Percentiles rank a stretch among this genome's conserved stretches.
These are phyloP conservation scores for Enteromius afrohamiltoni DNA, from an alignment of 2,797 vertebrate genomes.

Conservation along the genomic window DNA sequence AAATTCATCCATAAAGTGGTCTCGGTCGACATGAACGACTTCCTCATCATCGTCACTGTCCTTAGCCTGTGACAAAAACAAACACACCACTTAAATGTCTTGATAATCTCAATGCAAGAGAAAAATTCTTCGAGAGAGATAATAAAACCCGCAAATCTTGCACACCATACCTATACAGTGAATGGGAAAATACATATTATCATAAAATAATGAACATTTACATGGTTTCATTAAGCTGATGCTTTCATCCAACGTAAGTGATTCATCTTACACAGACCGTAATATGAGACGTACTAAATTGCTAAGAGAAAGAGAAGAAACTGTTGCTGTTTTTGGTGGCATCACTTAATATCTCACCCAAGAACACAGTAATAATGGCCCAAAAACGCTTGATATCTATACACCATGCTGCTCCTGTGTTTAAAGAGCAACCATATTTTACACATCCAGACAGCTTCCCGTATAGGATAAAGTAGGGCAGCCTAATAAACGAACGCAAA, in stretches of 20 bases:
- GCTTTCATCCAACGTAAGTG: neutral
- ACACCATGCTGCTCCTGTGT: neutral
- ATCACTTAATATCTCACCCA: neutral
- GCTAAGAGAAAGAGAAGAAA: neutral
- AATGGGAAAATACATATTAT: neutral
- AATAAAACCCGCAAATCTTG: neutral
- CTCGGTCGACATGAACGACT: slow-evolving; percentile 90
- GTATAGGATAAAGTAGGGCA: slow-evolving; percentile 53
- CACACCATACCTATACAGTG: neutral
- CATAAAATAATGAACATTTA: neutral
- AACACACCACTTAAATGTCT: neutral
- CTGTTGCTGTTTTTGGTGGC: neutral
- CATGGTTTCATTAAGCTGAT: neutral
- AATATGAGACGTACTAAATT: neutral
- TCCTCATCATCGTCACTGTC: slow-evolving; percentile 95
- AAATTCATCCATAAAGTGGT: slow-evolving; percentile 96
- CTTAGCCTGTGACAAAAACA: slow-evolving; percentile 81
- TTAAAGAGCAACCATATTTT: slow-evolving; percentile 39
- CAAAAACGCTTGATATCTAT: slow-evolving; percentile 8
- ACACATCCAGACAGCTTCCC: slow-evolving; percentile 30
- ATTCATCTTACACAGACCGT: neutral
- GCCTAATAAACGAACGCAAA: slow-evolving; percentile 50
- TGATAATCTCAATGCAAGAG: neutral
- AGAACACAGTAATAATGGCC: neutral
- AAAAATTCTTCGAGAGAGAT: neutral